Evolutionary conservation across 2,888 invertebrate genomes (phyloP).

Genomic region (Odontomyia ornata): DNA sequence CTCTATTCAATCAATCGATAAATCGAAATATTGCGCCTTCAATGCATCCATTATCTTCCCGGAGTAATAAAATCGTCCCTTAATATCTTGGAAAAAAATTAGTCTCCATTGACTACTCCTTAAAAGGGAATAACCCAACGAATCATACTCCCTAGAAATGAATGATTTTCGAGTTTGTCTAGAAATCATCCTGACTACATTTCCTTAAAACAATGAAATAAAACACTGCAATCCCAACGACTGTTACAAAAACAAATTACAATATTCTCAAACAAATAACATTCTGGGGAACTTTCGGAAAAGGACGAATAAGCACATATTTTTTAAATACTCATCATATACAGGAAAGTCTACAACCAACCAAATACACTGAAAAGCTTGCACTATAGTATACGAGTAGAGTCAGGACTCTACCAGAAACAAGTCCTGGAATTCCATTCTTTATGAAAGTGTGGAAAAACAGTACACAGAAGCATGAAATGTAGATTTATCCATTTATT

Average conservation of each 20-base stretch:
- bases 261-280: constrained; percentile 23
- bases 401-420: not conserved
- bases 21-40: too few species aligned
- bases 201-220: not conserved
- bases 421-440: not conserved
- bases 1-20: too few species aligned
- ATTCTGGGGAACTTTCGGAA: not conserved
- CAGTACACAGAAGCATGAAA: not conserved
- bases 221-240: not conserved
- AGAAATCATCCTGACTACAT: constrained; percentile 7
- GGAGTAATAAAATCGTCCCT: too few species aligned
- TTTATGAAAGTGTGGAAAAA: not conserved
- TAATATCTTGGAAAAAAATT: too few species aligned
- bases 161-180: not conserved
- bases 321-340: too few species aligned
- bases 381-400: not conserved
- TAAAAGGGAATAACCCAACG: too few species aligned
- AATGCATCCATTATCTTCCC: too few species aligned
- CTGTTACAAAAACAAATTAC: constrained; percentile 26
- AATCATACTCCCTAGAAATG: too few species aligned
- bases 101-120: too few species aligned
- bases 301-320: not conserved
- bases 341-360: too few species aligned
- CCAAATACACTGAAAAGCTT: too few species aligned
- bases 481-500: not conserved